phyloP scores from a whole-genome alignment of 1,140 invertebrate genomes.

The Anastrepha obliqua region DNA sequence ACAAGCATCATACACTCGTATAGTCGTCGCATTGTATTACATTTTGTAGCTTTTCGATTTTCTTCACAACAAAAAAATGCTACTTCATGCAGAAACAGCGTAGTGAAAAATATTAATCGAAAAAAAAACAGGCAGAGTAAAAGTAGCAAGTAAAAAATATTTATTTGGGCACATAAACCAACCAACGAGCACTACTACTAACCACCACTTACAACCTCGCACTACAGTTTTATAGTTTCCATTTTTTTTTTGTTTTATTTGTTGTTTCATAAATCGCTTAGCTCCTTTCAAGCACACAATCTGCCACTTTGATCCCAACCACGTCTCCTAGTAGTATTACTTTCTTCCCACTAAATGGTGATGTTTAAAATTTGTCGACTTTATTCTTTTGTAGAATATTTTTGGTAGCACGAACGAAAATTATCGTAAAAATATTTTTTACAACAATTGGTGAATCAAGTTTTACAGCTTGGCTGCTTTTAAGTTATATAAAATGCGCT shows the following conservation, averaged over 20 bases:
- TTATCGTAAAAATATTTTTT: slow-evolving; percentile 30
- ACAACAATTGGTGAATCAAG: background rate
- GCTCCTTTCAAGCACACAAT: background rate
- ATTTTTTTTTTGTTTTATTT: background rate
- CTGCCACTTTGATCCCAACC: background rate
- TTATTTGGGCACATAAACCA: too few species aligned
- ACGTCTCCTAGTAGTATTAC: background rate
- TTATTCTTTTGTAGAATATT: background rate
- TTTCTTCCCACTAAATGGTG: background rate
- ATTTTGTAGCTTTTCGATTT: slow-evolving; percentile 37
- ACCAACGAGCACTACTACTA: too few species aligned
- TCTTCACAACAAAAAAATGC: slow-evolving; percentile 19
- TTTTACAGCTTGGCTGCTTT: background rate
- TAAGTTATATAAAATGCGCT: background rate
- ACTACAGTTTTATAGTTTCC: background rate
- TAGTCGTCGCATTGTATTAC: background rate
- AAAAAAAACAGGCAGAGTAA: background rate
- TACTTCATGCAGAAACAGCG: background rate
- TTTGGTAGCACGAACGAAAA: background rate
- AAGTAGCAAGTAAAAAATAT: too few species aligned
- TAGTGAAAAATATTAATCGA: background rate
- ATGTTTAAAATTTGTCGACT: background rate
- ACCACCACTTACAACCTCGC: background rate
- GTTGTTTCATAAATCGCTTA: background rate
- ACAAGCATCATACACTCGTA: background rate